Evolutionary conservation across 2,797 vertebrate genomes (phyloP).

Genomic region (Neostethus bicornis): DNA sequence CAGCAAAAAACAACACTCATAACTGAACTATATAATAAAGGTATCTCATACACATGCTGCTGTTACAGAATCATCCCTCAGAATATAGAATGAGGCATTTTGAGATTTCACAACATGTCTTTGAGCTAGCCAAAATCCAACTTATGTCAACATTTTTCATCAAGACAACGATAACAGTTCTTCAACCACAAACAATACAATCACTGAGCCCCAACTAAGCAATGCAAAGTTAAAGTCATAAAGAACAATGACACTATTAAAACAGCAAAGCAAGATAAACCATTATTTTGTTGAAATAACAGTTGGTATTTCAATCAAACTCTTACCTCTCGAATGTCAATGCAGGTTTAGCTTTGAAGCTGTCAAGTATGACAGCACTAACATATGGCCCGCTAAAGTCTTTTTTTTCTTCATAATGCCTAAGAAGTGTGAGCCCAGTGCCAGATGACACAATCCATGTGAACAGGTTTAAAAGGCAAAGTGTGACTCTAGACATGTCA

Average conservation of each 20-base stretch:
- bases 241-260: too few species aligned
- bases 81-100: too few species aligned
- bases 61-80: too few species aligned
- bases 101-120: too few species aligned
- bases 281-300: not conserved
- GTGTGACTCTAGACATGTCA: conserved; percentile 74
- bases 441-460: conserved; percentile 60
- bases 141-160: too few species aligned
- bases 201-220: too few species aligned
- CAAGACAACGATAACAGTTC: too few species aligned
- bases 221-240: too few species aligned
- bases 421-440: conserved; percentile 31
- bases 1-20: conserved; percentile 3
- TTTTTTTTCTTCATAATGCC: conserved; percentile 22
- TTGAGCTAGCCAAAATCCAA: too few species aligned
- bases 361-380: conserved; percentile 29
- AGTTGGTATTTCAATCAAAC: conserved; percentile 12
- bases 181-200: too few species aligned
- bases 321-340: conserved; percentile 69
- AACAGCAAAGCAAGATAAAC: conserved; percentile 4
- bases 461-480: conserved; percentile 70
- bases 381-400: conserved; percentile 20
- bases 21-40: too few species aligned
- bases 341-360: conserved; percentile 22
- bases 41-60: too few species aligned